phyloP scores from a whole-genome alignment of 2,797 vertebrate species.

The Rhynchonycteris naso region DNA sequence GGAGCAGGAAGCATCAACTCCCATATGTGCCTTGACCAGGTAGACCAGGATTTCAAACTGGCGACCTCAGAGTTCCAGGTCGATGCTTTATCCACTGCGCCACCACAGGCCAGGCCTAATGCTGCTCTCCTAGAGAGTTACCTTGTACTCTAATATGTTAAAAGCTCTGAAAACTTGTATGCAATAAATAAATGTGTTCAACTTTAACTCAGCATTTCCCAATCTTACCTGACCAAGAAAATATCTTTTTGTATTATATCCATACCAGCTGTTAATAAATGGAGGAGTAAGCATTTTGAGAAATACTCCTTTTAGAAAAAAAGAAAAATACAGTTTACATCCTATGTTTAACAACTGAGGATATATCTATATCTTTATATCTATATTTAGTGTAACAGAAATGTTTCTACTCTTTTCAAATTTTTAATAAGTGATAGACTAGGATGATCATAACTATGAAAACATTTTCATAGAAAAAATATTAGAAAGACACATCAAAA shows the following conservation, averaged over 20 bases:
- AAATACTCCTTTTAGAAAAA: constrained; percentile 1
- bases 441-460: not conserved
- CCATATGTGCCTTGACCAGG: too few relatives aligned
- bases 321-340: not conserved
- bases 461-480: constrained; percentile 1
- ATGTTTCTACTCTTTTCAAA: not conserved
- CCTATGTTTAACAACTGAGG: not conserved
- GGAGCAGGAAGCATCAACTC: too few relatives aligned
- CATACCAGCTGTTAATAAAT: not conserved
- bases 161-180: not conserved
- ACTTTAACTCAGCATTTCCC: not conserved
- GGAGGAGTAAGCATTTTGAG: not conserved
- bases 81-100: too few relatives aligned
- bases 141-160: not conserved
- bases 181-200: not conserved
- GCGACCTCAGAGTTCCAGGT: too few relatives aligned
- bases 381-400: not conserved
- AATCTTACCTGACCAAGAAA: constrained; percentile 4
- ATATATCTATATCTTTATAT: not conserved
- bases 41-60: too few relatives aligned
- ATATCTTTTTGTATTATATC: constrained; percentile 7
- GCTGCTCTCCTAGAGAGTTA: too few relatives aligned
- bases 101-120: too few relatives aligned
- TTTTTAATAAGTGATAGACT: not conserved
- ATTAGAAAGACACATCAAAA: not conserved